These are phyloP conservation scores for Drosophila sproati DNA, from an alignment of 1,140 invertebrate genomes.

Conservation along the genomic window DNA sequence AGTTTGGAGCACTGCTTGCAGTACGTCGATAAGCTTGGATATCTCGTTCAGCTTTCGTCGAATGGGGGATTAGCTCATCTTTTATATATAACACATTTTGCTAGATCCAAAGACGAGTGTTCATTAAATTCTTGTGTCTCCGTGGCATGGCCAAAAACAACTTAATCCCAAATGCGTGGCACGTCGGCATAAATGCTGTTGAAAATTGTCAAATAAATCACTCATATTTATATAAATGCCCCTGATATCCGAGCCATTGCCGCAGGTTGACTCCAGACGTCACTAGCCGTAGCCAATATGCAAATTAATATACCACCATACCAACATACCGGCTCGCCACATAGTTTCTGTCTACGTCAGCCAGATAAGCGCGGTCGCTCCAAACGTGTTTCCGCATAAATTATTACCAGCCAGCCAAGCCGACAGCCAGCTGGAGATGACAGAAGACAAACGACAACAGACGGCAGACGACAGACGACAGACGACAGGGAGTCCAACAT, in stretches of 20 bases:
- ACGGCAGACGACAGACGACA: not conserved
- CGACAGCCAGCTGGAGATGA: not conserved
- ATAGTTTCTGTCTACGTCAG: constrained; percentile 24
- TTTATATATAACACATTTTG: constrained; percentile 7
- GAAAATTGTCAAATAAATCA: constrained; percentile 84
- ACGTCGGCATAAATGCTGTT: constrained; percentile 78
- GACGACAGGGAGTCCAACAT: constrained; percentile 15
- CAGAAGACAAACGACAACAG: not conserved
- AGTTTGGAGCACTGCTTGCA: constrained; percentile 16
- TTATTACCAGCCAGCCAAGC: constrained; percentile 60
- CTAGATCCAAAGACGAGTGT: constrained; percentile 4
- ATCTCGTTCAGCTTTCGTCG: not conserved
- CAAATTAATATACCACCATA: constrained; percentile 50
- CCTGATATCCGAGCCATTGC: constrained; percentile 63
- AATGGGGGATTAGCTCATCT: constrained; percentile 8
- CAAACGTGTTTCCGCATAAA: constrained; percentile 80
- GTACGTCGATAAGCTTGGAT: constrained; percentile 23
- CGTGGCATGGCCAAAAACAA: constrained; percentile 13
- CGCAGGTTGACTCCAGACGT: constrained; percentile 38
- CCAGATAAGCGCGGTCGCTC: constrained; percentile 63
- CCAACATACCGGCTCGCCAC: not conserved
- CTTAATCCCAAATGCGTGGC: constrained; percentile 67
- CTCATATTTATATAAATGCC: constrained; percentile 82
- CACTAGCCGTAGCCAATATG: constrained; percentile 59
- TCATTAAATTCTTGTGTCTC: constrained; percentile 14